Base-by-base conservation (phyloP, 2,888 invertebrate genomes). In the Epinotia brunnichana region DNA sequence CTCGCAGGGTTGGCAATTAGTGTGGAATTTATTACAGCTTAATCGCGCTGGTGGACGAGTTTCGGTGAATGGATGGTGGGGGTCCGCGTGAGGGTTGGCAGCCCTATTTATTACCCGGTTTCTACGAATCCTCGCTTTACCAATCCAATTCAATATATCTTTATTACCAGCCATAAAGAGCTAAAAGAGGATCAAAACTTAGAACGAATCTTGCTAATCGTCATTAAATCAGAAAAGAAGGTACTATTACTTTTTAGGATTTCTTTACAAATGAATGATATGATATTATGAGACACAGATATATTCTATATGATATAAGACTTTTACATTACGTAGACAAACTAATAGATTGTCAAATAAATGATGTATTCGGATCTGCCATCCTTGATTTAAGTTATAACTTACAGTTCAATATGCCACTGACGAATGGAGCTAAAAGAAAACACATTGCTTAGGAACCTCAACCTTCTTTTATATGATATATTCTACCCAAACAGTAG, bases 1-100 rank as follows among this genome's bases (percentile, higher is more conserved):
- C 84, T 82, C 81, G 85, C 62, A 84, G 82, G 83, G 84, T 78
- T 76, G 80, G 84, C 85, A 86, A 87, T 87, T 89, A 87, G 83
- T 78, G 76, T 74, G 77, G 81, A 85, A 85, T 87, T 87, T 83
- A 85, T 86, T 80, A 83, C 54, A 79, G 82, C 83, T 82, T 83
- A 84, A 85, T 86, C 86, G 82, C 83, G 80, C 81, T 79, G 76
- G 79, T 81, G 77, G 80, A 77, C 76, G 83, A 83, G 81, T 81
- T 81, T 78, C 77, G 79, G 81, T 76, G 74, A 76, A 81, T 81
- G 78, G 77, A 81, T 79, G 75, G 75, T 74, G 75, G 75, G 79
- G 75, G 72, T 74, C 79, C 83, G 84, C 84, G 84, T 84, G 84
- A 83, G 78, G 78, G 76, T 76, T 78, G 81, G 79, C 78, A 74